Evolutionary conservation across 2,888 invertebrate genomes (phyloP).

Genomic region (Cyclophora albipunctata): DNA sequence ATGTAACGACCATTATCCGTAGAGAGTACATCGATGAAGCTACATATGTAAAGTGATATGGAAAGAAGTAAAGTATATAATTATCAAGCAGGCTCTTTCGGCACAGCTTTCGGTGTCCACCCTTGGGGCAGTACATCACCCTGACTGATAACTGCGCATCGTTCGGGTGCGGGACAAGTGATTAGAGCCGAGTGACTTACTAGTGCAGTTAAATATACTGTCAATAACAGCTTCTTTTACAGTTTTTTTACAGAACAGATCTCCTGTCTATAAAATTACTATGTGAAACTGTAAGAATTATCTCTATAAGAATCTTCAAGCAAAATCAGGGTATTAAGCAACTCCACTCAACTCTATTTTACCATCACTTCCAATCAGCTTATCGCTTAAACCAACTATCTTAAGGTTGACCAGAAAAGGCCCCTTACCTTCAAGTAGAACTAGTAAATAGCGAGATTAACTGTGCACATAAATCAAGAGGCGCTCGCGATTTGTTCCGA

Average conservation of each 20-base stretch:
- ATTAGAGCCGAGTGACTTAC: slow-evolving; percentile 6
- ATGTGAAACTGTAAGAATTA: too few relatives aligned
- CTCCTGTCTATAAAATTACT: too few relatives aligned
- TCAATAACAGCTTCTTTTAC: not conserved
- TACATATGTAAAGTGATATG: too few relatives aligned
- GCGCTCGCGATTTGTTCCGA: slow-evolving; percentile 15
- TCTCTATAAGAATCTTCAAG: too few relatives aligned
- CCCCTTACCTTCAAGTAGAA: slow-evolving; percentile 69
- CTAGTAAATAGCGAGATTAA: slow-evolving; percentile 73
- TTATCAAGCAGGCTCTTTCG: slow-evolving; percentile 23
- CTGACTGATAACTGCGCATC: slow-evolving; percentile 65
- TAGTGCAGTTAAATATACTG: not conserved
- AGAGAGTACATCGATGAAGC: too few relatives aligned
- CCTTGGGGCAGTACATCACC: slow-evolving; percentile 46
- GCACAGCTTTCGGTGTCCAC: slow-evolving; percentile 16
- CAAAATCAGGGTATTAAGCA: too few relatives aligned
- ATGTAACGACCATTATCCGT: too few relatives aligned
- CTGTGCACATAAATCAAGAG: slow-evolving; percentile 61
- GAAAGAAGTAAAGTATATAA: slow-evolving; percentile 30
- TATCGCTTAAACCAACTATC: slow-evolving; percentile 1
- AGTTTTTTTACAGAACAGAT: too few relatives aligned
- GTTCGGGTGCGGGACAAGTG: slow-evolving; percentile 19
- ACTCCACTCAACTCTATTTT: too few relatives aligned
- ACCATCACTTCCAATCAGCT: too few relatives aligned
- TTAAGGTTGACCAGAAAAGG: slow-evolving; percentile 56